These are phyloP conservation scores for Merops nubicus DNA, from an alignment of 2,113 vertebrate species.

Conservation along the genomic window DNA sequence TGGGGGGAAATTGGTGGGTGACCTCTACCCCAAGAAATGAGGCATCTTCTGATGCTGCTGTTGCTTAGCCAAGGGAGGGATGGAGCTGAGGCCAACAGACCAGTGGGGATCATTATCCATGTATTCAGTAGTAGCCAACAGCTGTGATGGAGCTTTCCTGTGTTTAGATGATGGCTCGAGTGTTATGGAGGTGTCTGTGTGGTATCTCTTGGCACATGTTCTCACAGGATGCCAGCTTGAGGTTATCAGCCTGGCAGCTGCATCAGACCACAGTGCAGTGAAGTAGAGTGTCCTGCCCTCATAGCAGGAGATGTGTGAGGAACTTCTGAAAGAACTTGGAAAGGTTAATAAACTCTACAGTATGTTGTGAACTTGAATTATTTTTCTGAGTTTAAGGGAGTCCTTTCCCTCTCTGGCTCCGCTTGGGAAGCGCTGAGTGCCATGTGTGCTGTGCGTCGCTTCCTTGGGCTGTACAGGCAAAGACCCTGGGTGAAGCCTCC, in stretches of 20 bases:
- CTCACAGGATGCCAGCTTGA: not conserved
- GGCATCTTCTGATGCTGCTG: not conserved
- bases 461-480: not conserved
- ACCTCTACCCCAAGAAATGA: not conserved
- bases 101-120: accelerated
- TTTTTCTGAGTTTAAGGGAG: not conserved
- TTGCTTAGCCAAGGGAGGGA: not conserved
- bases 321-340: not conserved
- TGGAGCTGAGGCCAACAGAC: not conserved
- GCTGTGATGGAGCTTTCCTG: not conserved
- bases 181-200: not conserved
- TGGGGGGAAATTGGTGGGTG: not conserved
- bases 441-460: accelerated
- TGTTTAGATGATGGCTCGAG: not conserved
- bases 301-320: not conserved
- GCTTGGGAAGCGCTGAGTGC: not conserved
- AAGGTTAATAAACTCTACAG: not conserved
- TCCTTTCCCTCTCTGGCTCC: not conserved
- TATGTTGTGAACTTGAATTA: not conserved
- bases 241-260: not conserved
- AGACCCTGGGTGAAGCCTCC: too few species aligned
- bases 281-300: accelerated
- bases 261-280: too few species aligned
- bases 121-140: not conserved
- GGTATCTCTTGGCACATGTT: not conserved